Evolutionary conservation across 2,888 invertebrate genomes (phyloP), one percentile per base, ranked within the genome.

Genomic region (Apantesis nais): DNA sequence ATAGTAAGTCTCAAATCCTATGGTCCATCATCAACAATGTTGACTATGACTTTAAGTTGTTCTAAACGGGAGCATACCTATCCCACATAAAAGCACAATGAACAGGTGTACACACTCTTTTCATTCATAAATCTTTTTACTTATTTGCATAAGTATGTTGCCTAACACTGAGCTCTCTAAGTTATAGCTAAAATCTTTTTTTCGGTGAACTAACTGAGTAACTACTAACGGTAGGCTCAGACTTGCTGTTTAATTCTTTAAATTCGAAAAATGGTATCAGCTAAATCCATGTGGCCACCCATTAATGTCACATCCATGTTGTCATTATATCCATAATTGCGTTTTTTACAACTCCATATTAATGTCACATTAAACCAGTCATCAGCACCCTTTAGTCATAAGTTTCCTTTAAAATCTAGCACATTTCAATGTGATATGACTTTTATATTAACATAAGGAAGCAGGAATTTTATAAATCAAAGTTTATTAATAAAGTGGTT

Each of bases 401-500:
- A 1, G 16, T 65, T 31, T 65, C 34, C 12, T 52, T 29, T 29
- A 41, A 63, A 63, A 11, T 48, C 14, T 34, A 25, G 34, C 48
- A 52, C 52, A 65, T 34, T 65, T 48, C 7, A 31, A 52, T 65
- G 52, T 34, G 16, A 34, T 52, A n/a, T 34, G 34, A 11, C 58
- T 55, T 16, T 48, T 37, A 62, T 37, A 31, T n/a, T 37, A 39
- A 22, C 14, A 37, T 55, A 62, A 67, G n/a, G 29, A 48, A 44
- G 31, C 19, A 52, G 34, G 29, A 68, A 25, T 70, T 74, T 72
- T 68, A 67, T 41, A 66, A 62, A 70, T 68, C 52, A 68, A 79
- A 74, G 78, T 80, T 80, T 79, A 77, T 78, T 74, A 78, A 75
- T 78, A 76, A 78, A 72, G 72, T 78, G 74, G 77, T 34, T 34